Conservation (phyloP, 2,113 vertebrate species). For the Nibea albiflora region DNA sequence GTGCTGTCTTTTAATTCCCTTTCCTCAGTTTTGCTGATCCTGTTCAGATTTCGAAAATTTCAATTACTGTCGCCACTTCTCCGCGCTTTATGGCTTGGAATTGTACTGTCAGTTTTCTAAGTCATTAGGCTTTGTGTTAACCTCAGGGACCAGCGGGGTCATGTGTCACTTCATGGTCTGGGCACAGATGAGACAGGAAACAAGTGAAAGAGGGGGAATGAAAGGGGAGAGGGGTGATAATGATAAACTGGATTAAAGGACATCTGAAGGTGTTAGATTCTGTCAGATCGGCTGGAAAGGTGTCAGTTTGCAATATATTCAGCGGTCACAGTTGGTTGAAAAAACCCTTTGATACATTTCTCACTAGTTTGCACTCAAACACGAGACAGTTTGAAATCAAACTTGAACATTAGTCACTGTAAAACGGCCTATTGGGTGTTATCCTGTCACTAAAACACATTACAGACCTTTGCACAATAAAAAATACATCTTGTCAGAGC, state of each 20-base stretch:
- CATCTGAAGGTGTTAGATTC: conserved; percentile 70
- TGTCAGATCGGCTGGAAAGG: conserved; percentile 47
- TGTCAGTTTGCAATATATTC: conserved; percentile 45
- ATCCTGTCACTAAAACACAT: background rate
- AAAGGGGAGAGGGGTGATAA: conserved; percentile 30
- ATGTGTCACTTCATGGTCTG: conserved; percentile 39
- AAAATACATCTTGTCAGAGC: background rate
- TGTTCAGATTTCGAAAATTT: conserved; percentile 29
- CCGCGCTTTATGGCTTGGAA: conserved; percentile 25
- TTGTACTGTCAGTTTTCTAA: conserved; percentile 49
- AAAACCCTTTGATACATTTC: background rate
- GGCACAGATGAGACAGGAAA: conserved; percentile 39
- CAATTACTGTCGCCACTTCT: conserved; percentile 6
- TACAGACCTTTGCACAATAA: background rate
- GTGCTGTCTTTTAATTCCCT: conserved; percentile 23
- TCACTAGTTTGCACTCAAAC: conserved; percentile 4
- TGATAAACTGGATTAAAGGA: conserved; percentile 53
- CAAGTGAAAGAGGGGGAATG: conserved; percentile 26
- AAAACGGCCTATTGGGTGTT: background rate
- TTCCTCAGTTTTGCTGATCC: conserved; percentile 32
- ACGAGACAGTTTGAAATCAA: conserved; percentile 16
- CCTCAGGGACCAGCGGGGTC: conserved; percentile 44
- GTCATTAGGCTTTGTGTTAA: conserved; percentile 60
- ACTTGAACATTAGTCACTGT: background rate
- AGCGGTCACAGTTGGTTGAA: conserved; percentile 23